A percentile compares a stretch with the other conserved stretches of the same genome.
Conservation (phyloP, 2,797 vertebrate species). For the Sciurus vulgaris region DNA sequence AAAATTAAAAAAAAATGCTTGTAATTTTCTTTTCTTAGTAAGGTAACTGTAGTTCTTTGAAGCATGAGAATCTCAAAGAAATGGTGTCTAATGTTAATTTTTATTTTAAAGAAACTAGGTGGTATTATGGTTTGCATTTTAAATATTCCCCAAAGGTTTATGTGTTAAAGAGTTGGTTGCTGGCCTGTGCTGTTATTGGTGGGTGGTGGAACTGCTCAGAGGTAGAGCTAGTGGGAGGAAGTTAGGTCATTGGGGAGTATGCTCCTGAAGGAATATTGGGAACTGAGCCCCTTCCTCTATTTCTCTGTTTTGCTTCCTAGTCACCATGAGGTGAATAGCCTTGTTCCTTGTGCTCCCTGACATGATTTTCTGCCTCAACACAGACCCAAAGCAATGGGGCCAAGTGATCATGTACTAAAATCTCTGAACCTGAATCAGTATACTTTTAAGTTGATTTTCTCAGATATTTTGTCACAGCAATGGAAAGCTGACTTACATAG, state of each 20-base stretch:
- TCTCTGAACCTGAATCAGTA: neutral
- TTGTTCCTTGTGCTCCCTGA: neutral
- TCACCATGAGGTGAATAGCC: neutral
- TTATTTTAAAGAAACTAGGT: slow-evolving; percentile 14
- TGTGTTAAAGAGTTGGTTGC: neutral
- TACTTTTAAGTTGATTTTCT: neutral
- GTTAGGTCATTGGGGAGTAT: neutral
- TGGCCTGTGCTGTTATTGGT: neutral
- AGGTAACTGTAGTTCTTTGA: slow-evolving; percentile 3
- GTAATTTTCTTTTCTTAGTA: neutral
- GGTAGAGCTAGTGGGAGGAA: neutral
- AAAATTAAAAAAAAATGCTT: slow-evolving; percentile 14
- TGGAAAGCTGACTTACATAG: neutral
- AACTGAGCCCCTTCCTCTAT: neutral
- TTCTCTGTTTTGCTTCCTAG: neutral
- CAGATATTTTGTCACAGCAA: neutral
- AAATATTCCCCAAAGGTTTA: neutral
- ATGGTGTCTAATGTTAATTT: slow-evolving; percentile 14
- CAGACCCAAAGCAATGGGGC: neutral
- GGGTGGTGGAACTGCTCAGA: neutral
- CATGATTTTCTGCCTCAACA: too few relatives aligned
- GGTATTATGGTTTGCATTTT: neutral
- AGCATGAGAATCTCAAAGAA: neutral
- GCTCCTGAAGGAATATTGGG: neutral
- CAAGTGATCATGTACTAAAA: neutral